Evolutionary conservation across 1,140 invertebrate genomes (phyloP).

Genomic region (Paralvinella palmiformis): DNA sequence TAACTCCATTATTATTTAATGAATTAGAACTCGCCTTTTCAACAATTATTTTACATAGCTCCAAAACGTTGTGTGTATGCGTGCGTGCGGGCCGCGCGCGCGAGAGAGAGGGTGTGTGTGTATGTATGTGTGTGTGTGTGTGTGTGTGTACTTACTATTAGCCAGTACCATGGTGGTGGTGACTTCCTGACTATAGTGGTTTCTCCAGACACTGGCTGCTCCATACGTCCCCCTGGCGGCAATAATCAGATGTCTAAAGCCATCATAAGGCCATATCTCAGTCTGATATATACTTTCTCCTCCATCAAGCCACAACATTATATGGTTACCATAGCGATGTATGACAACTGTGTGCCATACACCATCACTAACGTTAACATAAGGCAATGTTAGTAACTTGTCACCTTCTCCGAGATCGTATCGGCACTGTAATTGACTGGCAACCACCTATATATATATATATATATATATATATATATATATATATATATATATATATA

Average conservation of each 20-base stretch:
- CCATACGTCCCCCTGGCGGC: not conserved
- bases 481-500: no score
- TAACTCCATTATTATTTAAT: no score
- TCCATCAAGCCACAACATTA: slow-evolving; percentile 87
- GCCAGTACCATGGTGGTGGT: not conserved
- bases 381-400: slow-evolving; percentile 79
- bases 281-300: slow-evolving; percentile 91
- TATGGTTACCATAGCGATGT: slow-evolving; percentile 81
- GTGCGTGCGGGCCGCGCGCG: no score
- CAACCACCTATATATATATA: slow-evolving; percentile 63
- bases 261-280: slow-evolving; percentile 59
- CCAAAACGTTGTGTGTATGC: no score
- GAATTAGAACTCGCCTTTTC: no score
- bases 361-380: slow-evolving; percentile 89
- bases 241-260: not conserved
- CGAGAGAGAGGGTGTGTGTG: no score
- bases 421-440: slow-evolving; percentile 62
- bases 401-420: slow-evolving; percentile 85
- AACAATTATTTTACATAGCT: no score
- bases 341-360: slow-evolving; percentile 89
- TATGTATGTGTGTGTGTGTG: no score
- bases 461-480: no score
- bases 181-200: not conserved
- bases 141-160: slow-evolving; percentile 13
- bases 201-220: not conserved